These are phyloP conservation scores for Orthochromis malagaraziensis DNA, from an alignment of 2,113 vertebrate species.

Conservation along the genomic window DNA sequence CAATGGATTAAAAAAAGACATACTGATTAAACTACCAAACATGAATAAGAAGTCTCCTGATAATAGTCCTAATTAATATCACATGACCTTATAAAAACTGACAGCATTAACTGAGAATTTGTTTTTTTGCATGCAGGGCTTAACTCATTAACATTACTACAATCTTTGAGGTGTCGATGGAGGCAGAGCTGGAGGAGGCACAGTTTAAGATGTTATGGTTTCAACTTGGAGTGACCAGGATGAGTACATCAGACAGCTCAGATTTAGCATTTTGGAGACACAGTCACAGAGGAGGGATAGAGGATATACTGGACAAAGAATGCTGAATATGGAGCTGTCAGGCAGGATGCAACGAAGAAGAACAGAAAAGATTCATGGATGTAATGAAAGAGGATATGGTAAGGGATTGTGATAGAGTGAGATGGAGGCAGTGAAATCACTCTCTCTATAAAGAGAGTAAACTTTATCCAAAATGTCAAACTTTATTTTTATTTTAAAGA, in stretches of 20 bases:
- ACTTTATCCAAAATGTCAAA: background rate
- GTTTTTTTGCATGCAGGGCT: fast-evolving
- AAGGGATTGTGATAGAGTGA: background rate
- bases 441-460: background rate
- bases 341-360: background rate
- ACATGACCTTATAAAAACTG: background rate
- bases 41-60: background rate
- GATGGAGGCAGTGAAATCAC: background rate
- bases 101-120: background rate
- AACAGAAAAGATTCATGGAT: background rate
- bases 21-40: background rate
- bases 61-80: background rate
- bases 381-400: background rate
- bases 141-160: no score
- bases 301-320: background rate
- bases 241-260: background rate
- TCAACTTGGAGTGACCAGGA: background rate
- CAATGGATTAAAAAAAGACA: background rate
- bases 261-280: background rate
- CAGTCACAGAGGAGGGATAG: background rate
- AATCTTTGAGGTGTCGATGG: background rate
- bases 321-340: background rate
- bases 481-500: background rate
- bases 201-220: background rate
- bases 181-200: background rate